These are phyloP conservation scores for Drosophila mauritiana DNA, from an alignment of 1,140 invertebrate genomes.

Conservation along the genomic window DNA sequence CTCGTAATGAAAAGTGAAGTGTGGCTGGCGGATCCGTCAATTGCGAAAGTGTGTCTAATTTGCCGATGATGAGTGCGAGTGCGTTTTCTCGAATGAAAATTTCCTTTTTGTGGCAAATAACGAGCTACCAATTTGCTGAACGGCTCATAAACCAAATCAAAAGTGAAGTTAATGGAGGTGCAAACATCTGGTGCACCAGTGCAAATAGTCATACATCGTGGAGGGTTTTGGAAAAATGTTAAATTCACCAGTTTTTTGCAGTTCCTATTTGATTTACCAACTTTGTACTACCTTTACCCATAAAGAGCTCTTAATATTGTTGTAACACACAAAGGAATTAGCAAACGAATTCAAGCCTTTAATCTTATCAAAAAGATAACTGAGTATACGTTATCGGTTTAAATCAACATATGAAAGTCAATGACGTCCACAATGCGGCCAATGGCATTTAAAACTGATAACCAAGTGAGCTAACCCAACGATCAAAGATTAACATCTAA, in stretches of 20 bases:
- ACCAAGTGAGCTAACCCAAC: constrained; percentile 60
- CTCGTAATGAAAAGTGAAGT: constrained; percentile 80
- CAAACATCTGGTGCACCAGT: constrained; percentile 1
- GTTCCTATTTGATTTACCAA: not conserved
- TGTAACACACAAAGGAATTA: constrained; percentile 2
- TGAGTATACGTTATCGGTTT: constrained; percentile 33
- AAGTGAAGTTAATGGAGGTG: constrained; percentile 29
- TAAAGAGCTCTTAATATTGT: not conserved
- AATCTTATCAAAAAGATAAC: constrained; percentile 47
- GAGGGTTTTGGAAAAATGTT: not conserved
- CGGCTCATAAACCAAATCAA: constrained; percentile 19
- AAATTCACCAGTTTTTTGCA: not conserved
- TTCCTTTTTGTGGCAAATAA: constrained; percentile 31
- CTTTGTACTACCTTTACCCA: not conserved
- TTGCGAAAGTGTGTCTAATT: constrained; percentile 77
- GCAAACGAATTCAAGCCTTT: not conserved
- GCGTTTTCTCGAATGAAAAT: constrained; percentile 36
- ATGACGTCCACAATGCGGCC: constrained; percentile 50
- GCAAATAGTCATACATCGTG: constrained; percentile 9
- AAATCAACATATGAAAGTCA: constrained; percentile 25
- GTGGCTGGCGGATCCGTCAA: constrained; percentile 44
- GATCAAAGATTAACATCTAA: constrained; percentile 4
- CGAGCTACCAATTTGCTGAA: constrained; percentile 12
- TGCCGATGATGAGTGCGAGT: constrained; percentile 36
- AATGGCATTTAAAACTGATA: constrained; percentile 40